Evolutionary conservation across 92 coral and sea anemone species (phyloP).

Genomic region (Montipora capitata): DNA sequence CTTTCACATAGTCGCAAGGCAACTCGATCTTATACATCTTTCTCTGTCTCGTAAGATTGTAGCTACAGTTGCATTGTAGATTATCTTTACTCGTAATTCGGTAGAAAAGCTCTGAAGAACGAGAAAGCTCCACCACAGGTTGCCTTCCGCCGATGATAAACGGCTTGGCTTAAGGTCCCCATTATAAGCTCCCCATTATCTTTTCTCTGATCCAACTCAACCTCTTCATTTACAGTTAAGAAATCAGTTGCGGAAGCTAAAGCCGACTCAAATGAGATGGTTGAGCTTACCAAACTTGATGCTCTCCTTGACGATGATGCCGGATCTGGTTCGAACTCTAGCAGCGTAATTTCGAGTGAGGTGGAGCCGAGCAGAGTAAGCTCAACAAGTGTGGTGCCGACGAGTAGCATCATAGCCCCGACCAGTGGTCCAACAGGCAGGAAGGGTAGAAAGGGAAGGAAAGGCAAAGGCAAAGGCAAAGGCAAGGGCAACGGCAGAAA

Average conservation of each 20-base stretch:
- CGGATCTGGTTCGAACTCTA: not conserved
- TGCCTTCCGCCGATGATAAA: too few species aligned
- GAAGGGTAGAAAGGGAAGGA: not conserved
- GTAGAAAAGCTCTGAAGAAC: too few species aligned
- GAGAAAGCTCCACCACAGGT: too few species aligned
- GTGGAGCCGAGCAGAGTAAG: not conserved
- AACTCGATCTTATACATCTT: too few species aligned
- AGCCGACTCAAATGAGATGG: not conserved
- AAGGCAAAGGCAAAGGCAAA: not conserved
- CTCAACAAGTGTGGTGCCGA: too few species aligned
- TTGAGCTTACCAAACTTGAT: not conserved
- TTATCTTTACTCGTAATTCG: too few species aligned
- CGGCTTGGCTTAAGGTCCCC: too few species aligned
- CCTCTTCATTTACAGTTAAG: not conserved
- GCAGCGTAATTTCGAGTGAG: not conserved
- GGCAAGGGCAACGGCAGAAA: not conserved
- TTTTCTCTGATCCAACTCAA: too few species aligned
- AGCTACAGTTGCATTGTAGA: too few species aligned
- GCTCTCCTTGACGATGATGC: not conserved
- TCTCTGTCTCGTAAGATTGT: too few species aligned
- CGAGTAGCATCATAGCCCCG: too few species aligned
- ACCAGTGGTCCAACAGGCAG: not conserved
- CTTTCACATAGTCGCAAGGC: too few species aligned
- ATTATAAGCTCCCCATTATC: not conserved
- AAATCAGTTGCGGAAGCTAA: not conserved